Percentiles rank a stretch among this genome's conserved stretches.
These are phyloP conservation scores for Brachionus rotundiformis DNA, from an alignment of 1,140 invertebrate species.

Conservation along the genomic window DNA sequence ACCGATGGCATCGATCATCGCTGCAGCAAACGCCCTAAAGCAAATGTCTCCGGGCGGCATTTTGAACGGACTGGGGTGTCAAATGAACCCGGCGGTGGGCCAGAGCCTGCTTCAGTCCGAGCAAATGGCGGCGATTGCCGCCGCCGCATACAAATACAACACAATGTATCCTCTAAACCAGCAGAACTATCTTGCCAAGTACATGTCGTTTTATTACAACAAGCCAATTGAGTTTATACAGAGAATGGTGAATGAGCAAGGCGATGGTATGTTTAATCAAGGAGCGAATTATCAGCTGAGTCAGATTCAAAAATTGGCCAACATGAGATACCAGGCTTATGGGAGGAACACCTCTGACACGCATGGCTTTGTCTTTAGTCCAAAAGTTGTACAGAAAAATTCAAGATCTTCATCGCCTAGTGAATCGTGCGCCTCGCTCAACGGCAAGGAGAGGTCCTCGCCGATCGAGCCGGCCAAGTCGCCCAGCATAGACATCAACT, in stretches of 20 bases:
- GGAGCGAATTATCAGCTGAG: not conserved
- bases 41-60: not conserved
- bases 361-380: not conserved
- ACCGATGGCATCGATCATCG: conserved; percentile 26
- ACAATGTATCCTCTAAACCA: not conserved
- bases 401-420: conserved; percentile 22
- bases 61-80: not conserved
- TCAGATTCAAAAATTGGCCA: not conserved
- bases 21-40: conserved; percentile 13
- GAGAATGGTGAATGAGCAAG: not conserved
- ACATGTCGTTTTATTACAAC: conserved; percentile 28
- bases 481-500: not conserved
- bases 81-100: not conserved
- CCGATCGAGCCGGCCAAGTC: not conserved
- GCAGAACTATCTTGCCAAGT: conserved; percentile 21
- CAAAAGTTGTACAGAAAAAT: conserved; percentile 19
- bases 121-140: not conserved
- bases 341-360: not conserved
- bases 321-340: conserved; percentile 4
- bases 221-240: conserved; percentile 10
- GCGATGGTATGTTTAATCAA: not conserved
- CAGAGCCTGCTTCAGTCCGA: not conserved
- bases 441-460: not conserved
- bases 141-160: not conserved
- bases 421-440: not conserved